phyloP scores from a whole-genome alignment of 1,140 invertebrate genomes.

The Plectus sambesii region DNA sequence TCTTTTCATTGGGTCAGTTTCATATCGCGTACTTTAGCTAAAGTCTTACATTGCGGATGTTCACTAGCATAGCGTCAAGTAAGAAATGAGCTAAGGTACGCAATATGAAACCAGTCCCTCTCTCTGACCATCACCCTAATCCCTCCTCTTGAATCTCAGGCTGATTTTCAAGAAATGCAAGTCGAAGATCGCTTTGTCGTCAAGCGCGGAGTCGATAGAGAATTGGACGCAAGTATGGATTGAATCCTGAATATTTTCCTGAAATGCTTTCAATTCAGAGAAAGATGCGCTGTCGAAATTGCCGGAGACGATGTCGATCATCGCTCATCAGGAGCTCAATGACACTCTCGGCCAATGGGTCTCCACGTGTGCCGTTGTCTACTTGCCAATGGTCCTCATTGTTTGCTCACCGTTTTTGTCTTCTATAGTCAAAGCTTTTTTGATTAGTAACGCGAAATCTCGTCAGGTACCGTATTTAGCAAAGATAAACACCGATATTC shows the following conservation, averaged over 20 bases:
- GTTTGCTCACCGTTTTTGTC: too few relatives aligned
- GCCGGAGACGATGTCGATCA: slow-evolving; percentile 28
- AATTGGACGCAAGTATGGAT: slow-evolving; percentile 32
- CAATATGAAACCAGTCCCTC: too few relatives aligned
- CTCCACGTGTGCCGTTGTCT: slow-evolving; percentile 34
- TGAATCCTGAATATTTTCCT: background rate
- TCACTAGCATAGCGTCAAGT: too few relatives aligned
- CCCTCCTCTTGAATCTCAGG: slow-evolving; percentile 29
- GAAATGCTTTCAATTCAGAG: slow-evolving; percentile 19
- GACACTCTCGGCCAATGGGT: slow-evolving; percentile 16
- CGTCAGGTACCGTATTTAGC: too few relatives aligned
- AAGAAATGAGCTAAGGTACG: too few relatives aligned
- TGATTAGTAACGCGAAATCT: too few relatives aligned
- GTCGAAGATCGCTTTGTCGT: slow-evolving; percentile 40
- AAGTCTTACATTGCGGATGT: too few relatives aligned
- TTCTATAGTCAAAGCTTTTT: too few relatives aligned
- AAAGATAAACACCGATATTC: too few relatives aligned
- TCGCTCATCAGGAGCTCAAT: slow-evolving; percentile 30
- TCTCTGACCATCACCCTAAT: too few relatives aligned
- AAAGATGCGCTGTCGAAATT: slow-evolving; percentile 29
- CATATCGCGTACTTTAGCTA: too few relatives aligned
- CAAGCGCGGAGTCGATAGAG: slow-evolving; percentile 28
- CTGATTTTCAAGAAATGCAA: slow-evolving; percentile 34
- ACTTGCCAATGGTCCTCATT: slow-evolving; percentile 40
- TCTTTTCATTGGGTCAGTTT: too few relatives aligned